Percentiles rank a stretch among this genome's conserved stretches.
phyloP scores from a whole-genome alignment of 2,797 vertebrate species.

The Acanthis flammea region DNA sequence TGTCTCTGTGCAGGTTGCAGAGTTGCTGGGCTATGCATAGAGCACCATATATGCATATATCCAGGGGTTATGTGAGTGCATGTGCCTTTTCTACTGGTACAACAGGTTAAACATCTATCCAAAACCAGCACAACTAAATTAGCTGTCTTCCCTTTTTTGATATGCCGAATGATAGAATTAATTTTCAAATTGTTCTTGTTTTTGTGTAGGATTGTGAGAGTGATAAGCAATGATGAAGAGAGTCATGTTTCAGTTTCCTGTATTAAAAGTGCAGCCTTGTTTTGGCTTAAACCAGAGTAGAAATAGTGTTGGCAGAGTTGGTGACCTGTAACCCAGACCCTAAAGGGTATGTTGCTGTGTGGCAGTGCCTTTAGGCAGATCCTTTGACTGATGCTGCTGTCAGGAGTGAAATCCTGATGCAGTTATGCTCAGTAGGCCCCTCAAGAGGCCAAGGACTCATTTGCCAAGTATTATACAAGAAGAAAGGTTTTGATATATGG shows the following conservation, averaged over 20 bases:
- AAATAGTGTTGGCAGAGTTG: not conserved
- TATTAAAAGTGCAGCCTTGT: not conserved
- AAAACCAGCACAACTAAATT: not conserved
- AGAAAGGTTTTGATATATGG: not conserved
- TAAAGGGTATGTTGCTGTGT: not conserved
- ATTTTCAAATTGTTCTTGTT: not conserved
- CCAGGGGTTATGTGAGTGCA: not conserved
- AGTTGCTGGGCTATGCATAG: not conserved
- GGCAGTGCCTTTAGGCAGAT: not conserved
- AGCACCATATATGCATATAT: not conserved
- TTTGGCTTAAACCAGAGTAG: not conserved
- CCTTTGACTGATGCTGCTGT: not conserved
- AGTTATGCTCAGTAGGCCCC: not conserved
- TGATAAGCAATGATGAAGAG: accelerated
- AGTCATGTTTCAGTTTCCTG: not conserved
- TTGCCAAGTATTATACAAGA: not conserved
- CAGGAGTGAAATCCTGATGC: not conserved
- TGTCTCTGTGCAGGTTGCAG: not conserved
- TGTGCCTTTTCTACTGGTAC: not conserved
- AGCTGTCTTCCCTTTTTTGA: not conserved
- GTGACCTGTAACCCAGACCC: not conserved
- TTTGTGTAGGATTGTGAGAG: not conserved
- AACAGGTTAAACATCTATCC: not conserved
- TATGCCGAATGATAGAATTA: not conserved
- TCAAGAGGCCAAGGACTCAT: not conserved